Conservation (phyloP, 2,113 vertebrate species). For the Castor canadensis region DNA sequence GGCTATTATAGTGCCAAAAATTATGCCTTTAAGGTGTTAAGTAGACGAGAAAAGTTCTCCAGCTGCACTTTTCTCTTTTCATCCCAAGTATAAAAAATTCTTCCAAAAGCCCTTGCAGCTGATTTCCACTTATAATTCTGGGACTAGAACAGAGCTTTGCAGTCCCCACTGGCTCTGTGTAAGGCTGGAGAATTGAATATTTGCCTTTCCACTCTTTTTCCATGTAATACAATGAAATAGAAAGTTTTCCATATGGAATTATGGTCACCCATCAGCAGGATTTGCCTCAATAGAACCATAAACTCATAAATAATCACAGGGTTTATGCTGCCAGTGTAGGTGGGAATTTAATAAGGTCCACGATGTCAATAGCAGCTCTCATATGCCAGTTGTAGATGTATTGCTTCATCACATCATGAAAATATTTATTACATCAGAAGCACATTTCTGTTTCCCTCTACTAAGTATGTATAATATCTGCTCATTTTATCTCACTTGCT, state of each 20-base stretch:
- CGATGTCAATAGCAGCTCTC: not conserved
- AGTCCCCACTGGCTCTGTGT: not conserved
- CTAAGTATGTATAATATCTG: no score
- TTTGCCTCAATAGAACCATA: not conserved
- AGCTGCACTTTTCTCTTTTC: not conserved
- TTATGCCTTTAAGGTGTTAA: not conserved
- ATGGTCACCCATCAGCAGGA: not conserved
- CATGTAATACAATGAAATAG: not conserved
- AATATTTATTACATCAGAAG: not conserved
- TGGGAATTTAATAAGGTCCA: not conserved
- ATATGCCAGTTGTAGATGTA: not conserved
- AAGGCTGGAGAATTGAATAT: not conserved
- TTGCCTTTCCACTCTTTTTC: not conserved
- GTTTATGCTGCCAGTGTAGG: not conserved
- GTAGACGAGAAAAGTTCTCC: not conserved
- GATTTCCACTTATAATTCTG: slow-evolving; percentile 20
- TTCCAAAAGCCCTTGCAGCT: not conserved
- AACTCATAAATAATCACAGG: not conserved
- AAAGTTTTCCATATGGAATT: not conserved
- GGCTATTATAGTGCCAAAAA: not conserved
- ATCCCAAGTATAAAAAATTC: not conserved
- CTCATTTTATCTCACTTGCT: not conserved
- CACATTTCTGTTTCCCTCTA: not conserved
- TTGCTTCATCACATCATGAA: no score
- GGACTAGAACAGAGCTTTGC: not conserved